Evolutionary conservation across 2,113 vertebrate species (phyloP).

Genomic region (Nycticorax nycticorax): DNA sequence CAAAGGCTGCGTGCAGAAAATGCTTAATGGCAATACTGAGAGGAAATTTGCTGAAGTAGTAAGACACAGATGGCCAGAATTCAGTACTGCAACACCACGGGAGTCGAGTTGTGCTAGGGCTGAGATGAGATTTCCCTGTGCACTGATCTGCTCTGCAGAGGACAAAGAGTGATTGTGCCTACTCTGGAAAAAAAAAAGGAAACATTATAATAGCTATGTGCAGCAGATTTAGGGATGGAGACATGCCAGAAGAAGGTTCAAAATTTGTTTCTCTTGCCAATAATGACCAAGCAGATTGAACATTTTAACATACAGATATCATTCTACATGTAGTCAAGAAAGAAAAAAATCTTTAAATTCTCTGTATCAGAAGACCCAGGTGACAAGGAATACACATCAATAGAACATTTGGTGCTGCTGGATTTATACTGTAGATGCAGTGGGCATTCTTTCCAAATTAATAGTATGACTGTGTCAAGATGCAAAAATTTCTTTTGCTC

Average conservation of each 20-base stretch:
- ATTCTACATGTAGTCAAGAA: background rate
- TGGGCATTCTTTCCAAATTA: background rate
- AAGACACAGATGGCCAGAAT: constrained; percentile 66
- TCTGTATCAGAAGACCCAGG: background rate
- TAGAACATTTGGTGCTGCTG: background rate
- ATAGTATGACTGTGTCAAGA: background rate
- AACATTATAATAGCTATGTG: background rate
- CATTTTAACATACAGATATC: background rate
- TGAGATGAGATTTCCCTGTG: constrained; percentile 40
- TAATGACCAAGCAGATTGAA: constrained; percentile 33
- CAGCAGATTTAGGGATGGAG: constrained; percentile 7
- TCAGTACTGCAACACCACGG: constrained; percentile 56
- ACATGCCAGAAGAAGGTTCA: constrained; percentile 5
- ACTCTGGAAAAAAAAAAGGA: constrained; percentile 20
- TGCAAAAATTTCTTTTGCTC: background rate
- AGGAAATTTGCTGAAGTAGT: constrained; percentile 72
- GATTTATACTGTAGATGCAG: background rate
- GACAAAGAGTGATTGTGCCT: constrained; percentile 60
- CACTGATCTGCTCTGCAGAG: constrained; percentile 26
- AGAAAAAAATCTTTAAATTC: background rate
- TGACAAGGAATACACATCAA: background rate
- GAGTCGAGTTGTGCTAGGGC: constrained; percentile 29
- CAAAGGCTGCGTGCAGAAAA: constrained; percentile 70
- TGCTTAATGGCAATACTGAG: constrained; percentile 65
- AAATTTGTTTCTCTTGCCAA: constrained; percentile 9